A percentile compares a stretch with the other conserved stretches of the same genome.
These are phyloP conservation scores for Paramormyrops kingsleyae DNA, from an alignment of 2,113 vertebrate species.

Conservation along the genomic window DNA sequence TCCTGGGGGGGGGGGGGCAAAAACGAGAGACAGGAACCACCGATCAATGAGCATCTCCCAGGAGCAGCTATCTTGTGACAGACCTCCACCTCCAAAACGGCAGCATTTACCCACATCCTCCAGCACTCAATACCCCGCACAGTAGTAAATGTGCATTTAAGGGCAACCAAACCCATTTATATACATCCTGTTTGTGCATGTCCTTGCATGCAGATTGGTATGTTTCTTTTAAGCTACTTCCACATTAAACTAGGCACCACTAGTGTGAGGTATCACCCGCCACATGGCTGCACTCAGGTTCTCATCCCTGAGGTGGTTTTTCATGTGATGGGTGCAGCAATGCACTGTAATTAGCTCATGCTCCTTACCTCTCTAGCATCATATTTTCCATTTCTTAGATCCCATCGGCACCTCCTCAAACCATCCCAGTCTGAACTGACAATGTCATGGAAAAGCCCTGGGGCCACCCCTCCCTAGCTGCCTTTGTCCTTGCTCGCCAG, in stretches of 20 bases:
- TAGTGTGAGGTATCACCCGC: no score
- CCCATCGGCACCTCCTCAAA: neutral
- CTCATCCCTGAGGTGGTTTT: no score
- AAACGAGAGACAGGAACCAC: neutral
- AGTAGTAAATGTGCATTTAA: neutral
- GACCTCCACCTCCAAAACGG: neutral
- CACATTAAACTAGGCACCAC: neutral
- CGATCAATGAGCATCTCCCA: neutral
- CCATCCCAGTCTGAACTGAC: neutral
- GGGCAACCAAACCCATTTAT: neutral
- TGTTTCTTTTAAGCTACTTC: neutral
- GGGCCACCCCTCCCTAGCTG: neutral
- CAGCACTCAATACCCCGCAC: neutral
- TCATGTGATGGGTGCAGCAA: no score
- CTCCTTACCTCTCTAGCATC: neutral
- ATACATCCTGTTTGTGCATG: neutral
- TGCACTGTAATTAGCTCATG: no score
- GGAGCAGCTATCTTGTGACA: neutral
- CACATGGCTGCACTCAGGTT: no score
- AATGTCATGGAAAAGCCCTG: neutral
- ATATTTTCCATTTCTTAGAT: neutral
- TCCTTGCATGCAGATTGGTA: neutral
- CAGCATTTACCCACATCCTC: neutral
- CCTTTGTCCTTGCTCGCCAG: neutral
- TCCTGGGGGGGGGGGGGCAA: conserved; percentile 61